Base-by-base conservation (phyloP, 2,888 invertebrate species). In the Formica aserva region DNA sequence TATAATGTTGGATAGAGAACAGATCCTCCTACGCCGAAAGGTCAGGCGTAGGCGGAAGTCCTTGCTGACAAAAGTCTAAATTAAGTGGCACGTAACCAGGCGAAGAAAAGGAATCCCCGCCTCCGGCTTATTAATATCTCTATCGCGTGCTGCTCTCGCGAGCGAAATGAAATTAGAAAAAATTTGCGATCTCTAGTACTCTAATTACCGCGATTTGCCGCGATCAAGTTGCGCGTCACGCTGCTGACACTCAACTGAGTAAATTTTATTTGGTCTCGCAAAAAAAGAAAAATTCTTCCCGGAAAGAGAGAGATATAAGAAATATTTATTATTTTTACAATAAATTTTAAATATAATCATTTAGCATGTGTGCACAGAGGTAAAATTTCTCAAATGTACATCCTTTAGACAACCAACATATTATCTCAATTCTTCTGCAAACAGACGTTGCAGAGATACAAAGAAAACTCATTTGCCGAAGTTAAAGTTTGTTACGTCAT, bases 111-210 rank as follows among this genome's bases (percentile, higher is more conserved):
- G 18, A 32, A 45, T 72, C 9, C 18, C 32, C 45, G 45, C 60
- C 74, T 26, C 22, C 22, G 78, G 29, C 26, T 74, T 26, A 26
- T 62, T 80, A 45, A 80, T 80, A 74, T 18, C 45, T 45, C 45
- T 22, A 71, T 78, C 45, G 78, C 78, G 78, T 80, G 78, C 45
- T 60, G 78, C 60, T 78, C 57, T 72, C 60, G 45, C 13, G 72
- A 38, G 18, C 60, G 35, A 72, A 80, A 80, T 60, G 15, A 72
- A 57, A 72, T 57, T 60, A 60, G 60, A 60, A 72, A 80, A 80
- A 80, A 60, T 45, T 60, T 48, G 38, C 35, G 13, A 72, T 80
- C 35, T 60, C 11, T 22, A 22, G 6, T 67, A 35, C 35, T 77
- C 74, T 80, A 74, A 80, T 80, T 72, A 72, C 0, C 35, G 35